These are phyloP conservation scores for Podarcis cretensis DNA, from an alignment of 2,113 vertebrate genomes.

Conservation along the genomic window DNA sequence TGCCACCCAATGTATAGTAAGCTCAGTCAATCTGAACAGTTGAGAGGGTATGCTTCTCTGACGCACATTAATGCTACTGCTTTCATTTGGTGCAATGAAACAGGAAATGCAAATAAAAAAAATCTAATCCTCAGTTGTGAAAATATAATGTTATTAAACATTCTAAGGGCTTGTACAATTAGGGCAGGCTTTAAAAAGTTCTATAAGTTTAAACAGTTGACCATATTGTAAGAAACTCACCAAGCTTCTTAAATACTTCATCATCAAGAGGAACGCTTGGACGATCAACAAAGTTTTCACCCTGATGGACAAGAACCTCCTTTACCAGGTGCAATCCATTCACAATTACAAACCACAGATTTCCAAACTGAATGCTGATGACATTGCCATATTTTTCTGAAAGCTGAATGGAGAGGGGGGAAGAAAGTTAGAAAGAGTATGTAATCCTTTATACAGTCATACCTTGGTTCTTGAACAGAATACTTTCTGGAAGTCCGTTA, in stretches of 20 bases:
- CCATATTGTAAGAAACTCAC: constrained; percentile 38
- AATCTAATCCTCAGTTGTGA: too few relatives aligned
- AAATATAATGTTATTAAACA: background rate
- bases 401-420: constrained; percentile 57
- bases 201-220: background rate
- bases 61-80: too few relatives aligned
- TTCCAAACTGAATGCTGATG: constrained; percentile 66
- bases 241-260: fast-evolving
- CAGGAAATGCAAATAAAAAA: too few relatives aligned
- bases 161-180: background rate
- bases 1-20: too few relatives aligned
- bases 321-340: constrained; percentile 80
- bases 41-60: too few relatives aligned
- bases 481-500: too few relatives aligned
- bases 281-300: constrained; percentile 77
- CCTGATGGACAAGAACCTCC: constrained; percentile 81
- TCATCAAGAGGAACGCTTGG: constrained; percentile 48
- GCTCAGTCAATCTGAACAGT: too few relatives aligned
- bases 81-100: too few relatives aligned
- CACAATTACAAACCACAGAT: constrained; percentile 61
- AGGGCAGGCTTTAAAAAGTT: background rate
- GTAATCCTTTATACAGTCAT: too few relatives aligned
- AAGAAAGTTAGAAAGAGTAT: background rate
- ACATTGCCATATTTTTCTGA: constrained; percentile 80
- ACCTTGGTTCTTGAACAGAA: too few relatives aligned